Evolutionary conservation across 2,888 invertebrate species (phyloP).

Genomic region (Ctena decussata): DNA sequence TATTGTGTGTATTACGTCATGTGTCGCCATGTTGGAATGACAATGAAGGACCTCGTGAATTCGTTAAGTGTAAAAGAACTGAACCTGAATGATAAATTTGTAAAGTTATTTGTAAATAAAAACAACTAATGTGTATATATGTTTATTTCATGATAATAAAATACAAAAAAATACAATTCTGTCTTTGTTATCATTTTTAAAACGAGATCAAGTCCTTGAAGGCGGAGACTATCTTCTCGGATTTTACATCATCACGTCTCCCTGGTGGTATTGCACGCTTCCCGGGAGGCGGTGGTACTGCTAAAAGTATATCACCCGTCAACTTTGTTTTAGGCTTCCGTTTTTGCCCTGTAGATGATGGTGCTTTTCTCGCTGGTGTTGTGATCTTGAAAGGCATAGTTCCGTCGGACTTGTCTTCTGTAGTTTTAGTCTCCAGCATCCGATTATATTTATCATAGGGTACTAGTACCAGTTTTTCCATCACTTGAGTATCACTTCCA

Average conservation of each 20-base stretch:
- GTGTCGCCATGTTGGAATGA: too few relatives aligned
- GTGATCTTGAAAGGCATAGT: too few relatives aligned
- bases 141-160: background rate
- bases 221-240: background rate
- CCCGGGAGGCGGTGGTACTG: background rate
- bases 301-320: background rate
- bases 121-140: background rate
- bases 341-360: background rate
- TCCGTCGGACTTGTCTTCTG: background rate
- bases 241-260: background rate
- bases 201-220: background rate
- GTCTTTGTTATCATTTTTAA: background rate
- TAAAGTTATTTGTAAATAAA: constrained; percentile 3
- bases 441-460: constrained; percentile 32
- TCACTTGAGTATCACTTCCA: constrained; percentile 1
- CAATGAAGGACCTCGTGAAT: constrained; percentile 4
- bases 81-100: background rate
- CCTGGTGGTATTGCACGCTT: too few relatives aligned
- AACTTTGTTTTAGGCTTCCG: background rate
- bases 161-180: background rate
- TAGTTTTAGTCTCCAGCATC: background rate
- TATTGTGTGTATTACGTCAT: too few relatives aligned
- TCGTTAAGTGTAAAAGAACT: background rate
- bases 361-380: background rate
- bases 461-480: constrained; percentile 31